Conservation (phyloP, 2,113 vertebrate genomes). For the Solenodon paradoxus region DNA sequence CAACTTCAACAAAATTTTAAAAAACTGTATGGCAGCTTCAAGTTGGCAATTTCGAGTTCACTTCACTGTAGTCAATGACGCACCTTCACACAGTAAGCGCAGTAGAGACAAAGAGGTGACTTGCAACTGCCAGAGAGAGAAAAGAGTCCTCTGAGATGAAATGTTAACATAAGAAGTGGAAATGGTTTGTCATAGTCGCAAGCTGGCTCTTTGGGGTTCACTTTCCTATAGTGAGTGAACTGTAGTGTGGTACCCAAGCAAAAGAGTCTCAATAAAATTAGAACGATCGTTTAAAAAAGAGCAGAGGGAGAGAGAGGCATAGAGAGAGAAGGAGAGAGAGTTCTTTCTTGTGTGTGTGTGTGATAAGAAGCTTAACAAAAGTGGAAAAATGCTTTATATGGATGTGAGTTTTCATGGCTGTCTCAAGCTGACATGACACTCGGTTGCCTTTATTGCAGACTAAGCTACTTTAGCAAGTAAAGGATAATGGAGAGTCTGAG, state of each 20-base stretch:
- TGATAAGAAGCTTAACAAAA: slow-evolving; percentile 87
- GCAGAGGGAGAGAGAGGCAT: slow-evolving; percentile 77
- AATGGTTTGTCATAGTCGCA: slow-evolving; percentile 86
- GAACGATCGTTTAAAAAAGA: slow-evolving; percentile 85
- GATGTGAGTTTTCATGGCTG: slow-evolving; percentile 83
- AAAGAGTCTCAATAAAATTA: slow-evolving; percentile 88
- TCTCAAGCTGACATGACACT: slow-evolving; percentile 80
- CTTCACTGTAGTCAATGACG: slow-evolving; percentile 84
- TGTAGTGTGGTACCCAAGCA: slow-evolving; percentile 83
- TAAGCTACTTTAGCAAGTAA: slow-evolving; percentile 84
- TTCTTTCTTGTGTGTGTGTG: slow-evolving; percentile 75
- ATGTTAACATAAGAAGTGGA: slow-evolving; percentile 87
- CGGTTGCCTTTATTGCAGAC: slow-evolving; percentile 81
- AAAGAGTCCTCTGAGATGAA: slow-evolving; percentile 88
- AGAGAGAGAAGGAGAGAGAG: slow-evolving; percentile 71
- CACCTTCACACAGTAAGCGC: slow-evolving; percentile 83
- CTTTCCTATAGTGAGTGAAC: slow-evolving; percentile 86
- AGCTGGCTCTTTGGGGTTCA: slow-evolving; percentile 87
- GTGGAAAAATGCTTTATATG: slow-evolving; percentile 84
- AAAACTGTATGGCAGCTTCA: slow-evolving; percentile 81
- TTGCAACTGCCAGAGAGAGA: slow-evolving; percentile 85
- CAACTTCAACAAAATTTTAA: slow-evolving; percentile 81
- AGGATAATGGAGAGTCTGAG: slow-evolving; percentile 75
- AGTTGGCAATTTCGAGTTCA: slow-evolving; percentile 85
- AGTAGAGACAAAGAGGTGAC: slow-evolving; percentile 86